Base-by-base conservation (phyloP, 1,140 invertebrate genomes). In the Drosophila aff. region DNA sequence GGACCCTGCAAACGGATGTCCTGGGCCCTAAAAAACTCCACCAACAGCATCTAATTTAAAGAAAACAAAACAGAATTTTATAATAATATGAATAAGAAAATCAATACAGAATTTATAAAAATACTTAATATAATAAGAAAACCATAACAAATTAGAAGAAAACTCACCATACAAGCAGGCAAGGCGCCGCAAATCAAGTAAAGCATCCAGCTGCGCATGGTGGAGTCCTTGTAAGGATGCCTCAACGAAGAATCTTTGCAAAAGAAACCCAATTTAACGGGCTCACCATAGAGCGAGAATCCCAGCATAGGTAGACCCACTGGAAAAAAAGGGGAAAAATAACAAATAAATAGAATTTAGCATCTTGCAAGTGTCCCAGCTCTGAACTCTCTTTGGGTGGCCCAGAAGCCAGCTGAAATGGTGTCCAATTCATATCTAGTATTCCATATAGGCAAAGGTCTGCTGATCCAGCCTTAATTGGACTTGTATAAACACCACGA, bases 211-310 rank as follows among this genome's bases (percentile, higher is more conserved):
- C 95, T 97, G 44, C 96, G 95, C 74, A 98, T 96, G 0, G 97
- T 98, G 1, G 96, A 97, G 3, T 94, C 93, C 64, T 95, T 94
- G 91, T 95, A 97, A 10, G 98, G 98, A 94, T 99, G 97, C 76
- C 95, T 95, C 41, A 99, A 95, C 8, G 97, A 97, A 84, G 98
- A 96, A 94, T 99, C 98, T 92, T 97, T 96, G 94, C 98, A 99
- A 93, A 97, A 99, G 94, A 99, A 99, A 9, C 98, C 98, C 60
- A 98, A 94, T 67, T 97, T 94, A 92, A 96, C 97, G 1, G 98
- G 97, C 40, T 95, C 93, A 16, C 96, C 96, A 93, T 95, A 96
- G 2, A 96, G 80, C 82, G 94, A 96, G 77, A 97, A 95, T 52
- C 95, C 94, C 47, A 97, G 92, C 78, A 97, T 95, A 1, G 95